Evolutionary conservation across 2,888 invertebrate genomes (phyloP).

Genomic region (Pristionchus entomophagus): DNA sequence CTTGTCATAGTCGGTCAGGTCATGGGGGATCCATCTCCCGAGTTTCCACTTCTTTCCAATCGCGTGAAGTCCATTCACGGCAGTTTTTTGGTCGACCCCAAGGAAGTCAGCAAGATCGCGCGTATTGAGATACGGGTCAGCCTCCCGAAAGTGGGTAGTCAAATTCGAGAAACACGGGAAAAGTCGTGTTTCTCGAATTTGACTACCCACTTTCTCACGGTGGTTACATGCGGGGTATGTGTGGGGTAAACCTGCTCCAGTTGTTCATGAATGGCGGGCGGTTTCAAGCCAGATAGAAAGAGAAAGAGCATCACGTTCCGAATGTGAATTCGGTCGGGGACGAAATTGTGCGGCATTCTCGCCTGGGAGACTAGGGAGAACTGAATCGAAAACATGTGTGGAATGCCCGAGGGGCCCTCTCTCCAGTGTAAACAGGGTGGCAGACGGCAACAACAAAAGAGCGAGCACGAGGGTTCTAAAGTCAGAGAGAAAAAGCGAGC

Average conservation of each 20-base stretch:
- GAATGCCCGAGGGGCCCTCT: too few relatives aligned
- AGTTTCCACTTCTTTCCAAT: not conserved
- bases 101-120: not conserved
- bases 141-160: too few relatives aligned
- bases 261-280: not conserved
- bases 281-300: not conserved
- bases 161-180: too few relatives aligned
- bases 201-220: not conserved
- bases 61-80: not conserved
- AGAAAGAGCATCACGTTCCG: too few relatives aligned
- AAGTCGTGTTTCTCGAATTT: not conserved
- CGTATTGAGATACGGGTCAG: not conserved
- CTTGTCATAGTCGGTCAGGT: not conserved
- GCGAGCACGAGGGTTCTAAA: too few relatives aligned
- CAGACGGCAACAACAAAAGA: too few relatives aligned
- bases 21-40: not conserved
- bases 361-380: too few relatives aligned
- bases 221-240: not conserved
- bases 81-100: not conserved
- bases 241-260: not conserved
- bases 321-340: too few relatives aligned
- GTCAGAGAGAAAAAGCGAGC: too few relatives aligned
- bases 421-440: too few relatives aligned
- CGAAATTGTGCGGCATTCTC: too few relatives aligned
- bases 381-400: too few relatives aligned